Evolutionary conservation across 2,888 invertebrate species (phyloP).

Genomic region (Polydrusus tereticollis): DNA sequence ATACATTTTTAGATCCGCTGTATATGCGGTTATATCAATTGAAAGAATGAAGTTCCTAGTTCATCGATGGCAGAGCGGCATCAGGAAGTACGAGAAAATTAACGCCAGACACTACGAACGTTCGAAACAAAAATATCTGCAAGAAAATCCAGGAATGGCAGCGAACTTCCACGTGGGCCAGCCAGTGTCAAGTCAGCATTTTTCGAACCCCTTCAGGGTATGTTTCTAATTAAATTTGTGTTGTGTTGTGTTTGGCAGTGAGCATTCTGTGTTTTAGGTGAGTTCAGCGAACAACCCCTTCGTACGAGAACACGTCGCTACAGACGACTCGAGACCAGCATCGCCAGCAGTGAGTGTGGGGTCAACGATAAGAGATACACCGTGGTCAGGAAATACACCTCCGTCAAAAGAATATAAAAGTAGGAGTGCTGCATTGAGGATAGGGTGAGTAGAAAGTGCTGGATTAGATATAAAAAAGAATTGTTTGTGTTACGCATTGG

Average conservation of each 20-base stretch:
- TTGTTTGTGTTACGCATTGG: background rate
- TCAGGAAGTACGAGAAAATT: slow-evolving; percentile 69
- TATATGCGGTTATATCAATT: slow-evolving; percentile 72
- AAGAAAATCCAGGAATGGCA: slow-evolving; percentile 29
- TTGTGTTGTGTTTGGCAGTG: background rate
- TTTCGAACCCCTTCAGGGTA: slow-evolving; percentile 49
- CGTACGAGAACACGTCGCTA: background rate
- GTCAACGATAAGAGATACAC: slow-evolving; percentile 36
- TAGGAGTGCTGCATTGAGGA: slow-evolving; percentile 4
- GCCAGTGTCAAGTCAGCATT: slow-evolving; percentile 63
- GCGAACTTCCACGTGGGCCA: slow-evolving; percentile 63
- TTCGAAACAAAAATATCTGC: slow-evolving; percentile 34
- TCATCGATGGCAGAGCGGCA: slow-evolving; percentile 74
- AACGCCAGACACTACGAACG: slow-evolving; percentile 53
- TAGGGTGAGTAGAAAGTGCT: slow-evolving; percentile 2
- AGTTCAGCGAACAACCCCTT: slow-evolving; percentile 27
- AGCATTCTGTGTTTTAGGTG: slow-evolving; percentile 11
- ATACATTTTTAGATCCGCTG: slow-evolving; percentile 68
- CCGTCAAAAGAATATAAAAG: slow-evolving; percentile 55
- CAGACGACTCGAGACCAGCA: slow-evolving; percentile 32
- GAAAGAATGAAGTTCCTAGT: slow-evolving; percentile 77
- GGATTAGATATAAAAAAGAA: background rate
- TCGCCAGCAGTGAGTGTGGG: slow-evolving; percentile 23
- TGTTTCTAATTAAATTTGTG: background rate
- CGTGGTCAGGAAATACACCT: slow-evolving; percentile 62